Base-by-base conservation (phyloP, 2,797 vertebrate genomes). In the Trachops cirrhosus region DNA sequence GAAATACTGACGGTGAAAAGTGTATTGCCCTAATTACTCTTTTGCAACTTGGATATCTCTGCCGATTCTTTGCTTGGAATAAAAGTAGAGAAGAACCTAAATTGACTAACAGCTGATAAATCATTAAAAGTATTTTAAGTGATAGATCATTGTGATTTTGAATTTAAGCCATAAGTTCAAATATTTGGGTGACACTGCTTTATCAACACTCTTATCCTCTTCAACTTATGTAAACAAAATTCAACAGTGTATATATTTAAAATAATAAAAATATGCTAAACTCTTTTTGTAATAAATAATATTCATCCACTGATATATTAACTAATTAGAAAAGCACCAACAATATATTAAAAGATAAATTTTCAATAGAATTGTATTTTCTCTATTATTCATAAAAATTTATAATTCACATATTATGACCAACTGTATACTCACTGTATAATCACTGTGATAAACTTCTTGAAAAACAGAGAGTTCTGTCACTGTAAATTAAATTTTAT, bases 81-180 rank as follows among this genome's bases (percentile, higher is more conserved):
- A 86, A 94, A 89, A 79, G 1, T 74, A 68, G 48, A 94, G 19
- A 39, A 78, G 67, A n/a, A 75, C 15, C 80, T 91, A 91, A 93
- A 22, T 68, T 80, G 82, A 32, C 54, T 73, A 52, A 84, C 70
- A 92, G 62, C 29, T 68, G 86, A 88, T 64, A 94, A 93, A 95
- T 92, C 75, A 87, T 93, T 82, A 82, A 90, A 95, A 46, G 73
- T 84, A 91, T 71, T 96, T 95, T 75, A 95, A 93, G 82, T 92
- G 78, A 95, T 2, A 74, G 54, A 77, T 89, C 67, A 80, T 24
- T 92, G 32, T 83, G 64, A 82, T 93, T 88, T 32, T 75, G 62
- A 96, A 91, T 48, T 52, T 62, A 90, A 59, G 16, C n/a, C 32
- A 18, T 64, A 64, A 92, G 34, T 91, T 67, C 34, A 92, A 94